Evolutionary conservation across 2,797 vertebrate species (phyloP).

Genomic region (Sternarchorhynchus goeldii): DNA sequence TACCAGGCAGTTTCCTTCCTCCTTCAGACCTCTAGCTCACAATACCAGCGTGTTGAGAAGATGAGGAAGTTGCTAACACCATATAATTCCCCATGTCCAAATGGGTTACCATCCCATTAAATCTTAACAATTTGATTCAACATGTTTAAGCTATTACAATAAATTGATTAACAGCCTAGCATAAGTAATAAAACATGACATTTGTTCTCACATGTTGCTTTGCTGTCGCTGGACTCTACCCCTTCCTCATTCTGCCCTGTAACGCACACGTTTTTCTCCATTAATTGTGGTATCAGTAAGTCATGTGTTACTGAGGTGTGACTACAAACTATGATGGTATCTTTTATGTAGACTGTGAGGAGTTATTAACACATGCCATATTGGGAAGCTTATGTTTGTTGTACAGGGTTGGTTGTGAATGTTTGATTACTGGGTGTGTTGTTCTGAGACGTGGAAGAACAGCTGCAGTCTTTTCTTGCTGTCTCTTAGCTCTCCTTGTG

Average conservation of each 20-base stretch:
- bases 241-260: conserved; percentile 25
- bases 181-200: background rate
- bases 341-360: background rate
- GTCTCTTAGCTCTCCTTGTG: background rate
- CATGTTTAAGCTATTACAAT: too few relatives aligned
- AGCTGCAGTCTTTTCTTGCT: conserved; percentile 35
- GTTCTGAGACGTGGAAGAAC: conserved; percentile 28
- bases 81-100: background rate
- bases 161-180: background rate
- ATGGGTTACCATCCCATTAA: background rate
- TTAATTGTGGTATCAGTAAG: conserved; percentile 49
- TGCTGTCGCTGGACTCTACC: conserved; percentile 29
- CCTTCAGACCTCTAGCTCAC: background rate
- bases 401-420: conserved; percentile 36
- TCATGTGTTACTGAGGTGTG: conserved; percentile 29
- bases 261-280: conserved; percentile 29
- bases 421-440: conserved; percentile 58
- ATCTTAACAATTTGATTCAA: background rate
- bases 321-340: conserved; percentile 4
- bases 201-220: conserved; percentile 1
- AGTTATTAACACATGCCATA: conserved; percentile 3
- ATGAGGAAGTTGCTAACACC: background rate
- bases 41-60: background rate
- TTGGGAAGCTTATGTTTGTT: conserved; percentile 45
- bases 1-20: conserved; percentile 37